A percentile compares a stretch with the other conserved stretches of the same genome.
Conservation (phyloP, 2,888 invertebrate species). For the Dryomyza anilis region DNA sequence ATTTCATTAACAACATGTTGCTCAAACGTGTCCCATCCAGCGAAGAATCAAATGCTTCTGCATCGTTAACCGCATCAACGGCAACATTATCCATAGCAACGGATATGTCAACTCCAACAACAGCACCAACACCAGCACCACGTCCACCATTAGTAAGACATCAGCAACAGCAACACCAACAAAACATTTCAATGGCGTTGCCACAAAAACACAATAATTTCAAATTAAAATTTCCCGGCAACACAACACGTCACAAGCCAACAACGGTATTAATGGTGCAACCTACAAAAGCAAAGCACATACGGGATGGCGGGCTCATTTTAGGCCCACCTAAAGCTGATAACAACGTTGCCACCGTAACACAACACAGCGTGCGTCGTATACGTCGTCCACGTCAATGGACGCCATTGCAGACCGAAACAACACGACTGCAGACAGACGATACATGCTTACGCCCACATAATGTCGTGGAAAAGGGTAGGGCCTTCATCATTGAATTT, state of each 20-base stretch:
- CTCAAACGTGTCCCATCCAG: slow-evolving; percentile 12
- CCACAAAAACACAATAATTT: slow-evolving; percentile 19
- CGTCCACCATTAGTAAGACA: neutral
- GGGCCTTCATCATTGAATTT: slow-evolving; percentile 55
- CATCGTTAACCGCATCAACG: slow-evolving; percentile 13
- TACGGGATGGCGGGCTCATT: neutral
- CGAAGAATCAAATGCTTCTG: slow-evolving; percentile 1
- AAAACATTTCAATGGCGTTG: neutral
- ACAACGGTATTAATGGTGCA: neutral
- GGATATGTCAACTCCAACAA: neutral
- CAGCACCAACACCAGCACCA: neutral
- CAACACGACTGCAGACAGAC: neutral
- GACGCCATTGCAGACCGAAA: neutral
- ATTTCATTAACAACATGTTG: slow-evolving; percentile 15
- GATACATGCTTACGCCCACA: neutral
- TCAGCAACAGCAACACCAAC: neutral
- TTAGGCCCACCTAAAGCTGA: neutral
- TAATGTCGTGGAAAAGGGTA: slow-evolving; percentile 40
- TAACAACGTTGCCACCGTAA: slow-evolving; percentile 7
- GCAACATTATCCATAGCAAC: neutral
- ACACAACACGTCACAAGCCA: slow-evolving; percentile 7
- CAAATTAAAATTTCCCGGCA: slow-evolving; percentile 29
- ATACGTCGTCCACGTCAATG: slow-evolving; percentile 37
- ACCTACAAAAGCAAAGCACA: neutral
- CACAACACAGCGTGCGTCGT: slow-evolving; percentile 37